Percentiles rank a stretch among this genome's conserved stretches.
phyloP scores from a whole-genome alignment of 1,140 invertebrate genomes.

The Pemphigus obesinymphae region DNA sequence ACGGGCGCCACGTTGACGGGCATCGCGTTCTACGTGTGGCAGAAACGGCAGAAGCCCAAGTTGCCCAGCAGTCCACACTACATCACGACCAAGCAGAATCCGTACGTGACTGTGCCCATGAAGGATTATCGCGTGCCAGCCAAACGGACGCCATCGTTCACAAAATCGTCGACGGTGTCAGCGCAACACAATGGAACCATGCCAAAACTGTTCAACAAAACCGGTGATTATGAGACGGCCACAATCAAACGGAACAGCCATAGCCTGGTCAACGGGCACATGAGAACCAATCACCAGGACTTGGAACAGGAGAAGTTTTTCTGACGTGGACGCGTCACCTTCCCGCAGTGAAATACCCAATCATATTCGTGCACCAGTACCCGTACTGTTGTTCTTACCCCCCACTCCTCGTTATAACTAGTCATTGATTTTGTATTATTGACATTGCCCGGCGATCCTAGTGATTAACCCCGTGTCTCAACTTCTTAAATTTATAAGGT shows the following conservation, averaged over 20 bases:
- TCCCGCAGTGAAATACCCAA: too few relatives aligned
- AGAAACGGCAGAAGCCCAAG: constrained; percentile 53
- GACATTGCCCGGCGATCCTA: too few relatives aligned
- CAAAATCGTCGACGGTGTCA: constrained; percentile 33
- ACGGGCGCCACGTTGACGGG: constrained; percentile 48
- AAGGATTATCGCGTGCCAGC: constrained; percentile 57
- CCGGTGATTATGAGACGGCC: constrained; percentile 69
- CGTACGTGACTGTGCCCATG: constrained; percentile 73
- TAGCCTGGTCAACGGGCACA: constrained; percentile 54
- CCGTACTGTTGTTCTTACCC: too few relatives aligned
- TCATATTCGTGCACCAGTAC: too few relatives aligned
- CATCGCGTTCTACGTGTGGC: constrained; percentile 50
- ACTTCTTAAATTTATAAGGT: too few relatives aligned
- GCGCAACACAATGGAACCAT: constrained; percentile 52
- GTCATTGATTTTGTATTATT: too few relatives aligned
- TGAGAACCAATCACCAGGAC: constrained; percentile 52
- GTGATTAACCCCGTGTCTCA: too few relatives aligned
- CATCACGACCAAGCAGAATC: constrained; percentile 71
- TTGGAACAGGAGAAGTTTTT: constrained; percentile 59
- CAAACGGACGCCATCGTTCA: constrained; percentile 49
- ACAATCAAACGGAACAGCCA: constrained; percentile 74
- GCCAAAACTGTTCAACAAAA: constrained; percentile 58
- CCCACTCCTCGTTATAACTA: too few relatives aligned
- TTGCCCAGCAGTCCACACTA: constrained; percentile 70
- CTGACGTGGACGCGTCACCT: constrained; percentile 45